Conservation (phyloP, 2,113 vertebrate genomes). For the Epinephelus fuscoguttatus region DNA sequence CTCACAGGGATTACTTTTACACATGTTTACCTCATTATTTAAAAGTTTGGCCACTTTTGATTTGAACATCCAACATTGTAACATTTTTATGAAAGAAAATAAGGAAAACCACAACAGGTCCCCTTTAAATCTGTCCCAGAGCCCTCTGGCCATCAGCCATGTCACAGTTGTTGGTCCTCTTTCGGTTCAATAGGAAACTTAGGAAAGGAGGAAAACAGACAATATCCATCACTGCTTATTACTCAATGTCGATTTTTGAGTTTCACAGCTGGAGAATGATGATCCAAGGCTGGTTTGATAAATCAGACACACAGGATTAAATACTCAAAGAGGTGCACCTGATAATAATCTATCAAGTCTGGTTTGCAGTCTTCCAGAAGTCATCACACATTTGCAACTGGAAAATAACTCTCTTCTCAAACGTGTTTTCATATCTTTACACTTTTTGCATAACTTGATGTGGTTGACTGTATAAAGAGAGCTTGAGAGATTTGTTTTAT, state of each 20-base stretch:
- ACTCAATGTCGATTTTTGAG: conserved; percentile 27
- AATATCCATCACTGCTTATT: conserved; percentile 45
- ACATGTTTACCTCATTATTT: no score
- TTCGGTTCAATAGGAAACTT: conserved; percentile 22
- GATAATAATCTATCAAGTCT: conserved; percentile 51
- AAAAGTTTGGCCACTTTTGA: no score
- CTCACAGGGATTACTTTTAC: no score
- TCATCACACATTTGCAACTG: neutral
- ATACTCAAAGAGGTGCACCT: conserved; percentile 36
- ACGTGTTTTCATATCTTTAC: neutral
- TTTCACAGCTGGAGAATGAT: conserved; percentile 52
- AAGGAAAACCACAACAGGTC: no score
- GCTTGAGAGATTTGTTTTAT: neutral
- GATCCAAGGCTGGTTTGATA: conserved; percentile 44
- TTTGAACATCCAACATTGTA: no score
- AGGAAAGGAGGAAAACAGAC: conserved; percentile 20
- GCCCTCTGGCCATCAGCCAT: conserved; percentile 31
- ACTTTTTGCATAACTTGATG: neutral
- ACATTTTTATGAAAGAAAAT: no score
- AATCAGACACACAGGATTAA: conserved; percentile 33
- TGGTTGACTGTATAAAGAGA: neutral
- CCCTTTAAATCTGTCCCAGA: conserved; percentile 1
- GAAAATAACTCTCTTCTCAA: conserved; percentile 20
- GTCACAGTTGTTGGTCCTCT: neutral
- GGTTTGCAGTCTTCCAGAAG: conserved; percentile 29